A percentile compares a stretch with the other conserved stretches of the same genome.
phyloP scores from a whole-genome alignment of 2,888 invertebrate species.

The Metallyticus violacea region DNA sequence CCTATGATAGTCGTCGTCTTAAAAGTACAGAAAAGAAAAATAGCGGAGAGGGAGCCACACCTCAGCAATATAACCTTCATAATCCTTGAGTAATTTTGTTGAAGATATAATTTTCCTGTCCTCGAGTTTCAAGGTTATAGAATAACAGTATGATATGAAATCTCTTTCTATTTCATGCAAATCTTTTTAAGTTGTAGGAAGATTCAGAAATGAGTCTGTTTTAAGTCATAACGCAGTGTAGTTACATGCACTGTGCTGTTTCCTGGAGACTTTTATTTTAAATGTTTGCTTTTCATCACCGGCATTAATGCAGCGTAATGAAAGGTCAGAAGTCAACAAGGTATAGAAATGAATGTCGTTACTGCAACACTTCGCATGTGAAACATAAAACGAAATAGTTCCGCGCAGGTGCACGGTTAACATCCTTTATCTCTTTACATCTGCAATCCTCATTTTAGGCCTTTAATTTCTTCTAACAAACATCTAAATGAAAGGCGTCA shows the following conservation, averaged over 20 bases:
- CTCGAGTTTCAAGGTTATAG: too few species aligned
- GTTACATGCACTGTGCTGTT: background rate
- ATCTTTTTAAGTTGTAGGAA: background rate
- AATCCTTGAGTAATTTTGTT: too few species aligned
- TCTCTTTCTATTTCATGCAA: background rate
- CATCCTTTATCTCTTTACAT: background rate
- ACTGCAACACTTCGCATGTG: background rate
- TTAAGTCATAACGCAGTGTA: background rate
- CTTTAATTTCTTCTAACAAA: background rate
- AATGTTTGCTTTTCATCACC: background rate
- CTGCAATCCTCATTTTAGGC: background rate
- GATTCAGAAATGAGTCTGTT: background rate
- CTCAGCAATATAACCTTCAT: too few species aligned
- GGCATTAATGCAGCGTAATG: background rate
- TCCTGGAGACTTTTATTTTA: background rate
- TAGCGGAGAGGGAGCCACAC: too few species aligned
- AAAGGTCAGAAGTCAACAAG: background rate
- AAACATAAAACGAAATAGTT: background rate
- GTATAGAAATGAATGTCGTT: background rate
- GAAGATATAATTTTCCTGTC: too few species aligned
- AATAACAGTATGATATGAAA: too few species aligned
- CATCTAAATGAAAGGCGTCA: too few species aligned
- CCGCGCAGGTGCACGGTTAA: background rate
- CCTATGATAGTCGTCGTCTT: too few species aligned
- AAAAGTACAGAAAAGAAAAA: too few species aligned